Evolutionary conservation across 1,140 invertebrate genomes (phyloP).

Genomic region (Drosophila nigrodunni): DNA sequence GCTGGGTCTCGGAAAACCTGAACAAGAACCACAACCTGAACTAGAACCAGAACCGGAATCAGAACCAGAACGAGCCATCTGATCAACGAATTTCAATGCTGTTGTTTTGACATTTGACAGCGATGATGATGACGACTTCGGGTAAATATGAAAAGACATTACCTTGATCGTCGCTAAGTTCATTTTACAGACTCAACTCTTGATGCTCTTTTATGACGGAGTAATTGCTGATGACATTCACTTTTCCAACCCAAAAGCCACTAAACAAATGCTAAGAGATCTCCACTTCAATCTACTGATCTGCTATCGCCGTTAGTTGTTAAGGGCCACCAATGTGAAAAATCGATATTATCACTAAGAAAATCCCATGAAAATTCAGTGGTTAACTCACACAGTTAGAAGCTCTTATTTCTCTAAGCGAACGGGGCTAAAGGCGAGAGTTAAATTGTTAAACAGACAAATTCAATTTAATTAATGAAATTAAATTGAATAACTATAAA

Average conservation of each 20-base stretch:
- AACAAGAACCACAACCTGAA: constrained; percentile 19
- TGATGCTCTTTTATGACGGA: constrained; percentile 8
- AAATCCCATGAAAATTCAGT: background rate
- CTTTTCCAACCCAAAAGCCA: constrained; percentile 41
- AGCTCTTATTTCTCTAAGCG: too few relatives aligned
- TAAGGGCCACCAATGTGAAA: constrained; percentile 32
- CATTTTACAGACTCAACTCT: constrained; percentile 44
- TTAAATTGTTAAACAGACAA: background rate
- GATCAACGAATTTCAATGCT: constrained; percentile 41
- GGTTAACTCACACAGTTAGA: too few relatives aligned
- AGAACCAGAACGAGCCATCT: constrained; percentile 48
- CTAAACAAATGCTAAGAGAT: constrained; percentile 52
- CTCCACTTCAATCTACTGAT: background rate
- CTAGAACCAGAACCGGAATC: constrained; percentile 32
- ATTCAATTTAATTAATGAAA: background rate
- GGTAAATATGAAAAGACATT: constrained; percentile 37
- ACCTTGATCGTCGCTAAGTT: constrained; percentile 69
- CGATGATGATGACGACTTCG: background rate
- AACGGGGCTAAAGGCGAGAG: background rate
- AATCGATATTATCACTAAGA: background rate
- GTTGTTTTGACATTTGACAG: constrained; percentile 71
- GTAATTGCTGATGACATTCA: constrained; percentile 66
- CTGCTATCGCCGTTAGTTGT: constrained; percentile 30
- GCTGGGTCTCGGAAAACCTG: constrained; percentile 53
- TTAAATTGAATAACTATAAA: background rate